These are phyloP conservation scores for Lobophora halterata DNA, from an alignment of 2,888 invertebrate species.

Conservation along the genomic window DNA sequence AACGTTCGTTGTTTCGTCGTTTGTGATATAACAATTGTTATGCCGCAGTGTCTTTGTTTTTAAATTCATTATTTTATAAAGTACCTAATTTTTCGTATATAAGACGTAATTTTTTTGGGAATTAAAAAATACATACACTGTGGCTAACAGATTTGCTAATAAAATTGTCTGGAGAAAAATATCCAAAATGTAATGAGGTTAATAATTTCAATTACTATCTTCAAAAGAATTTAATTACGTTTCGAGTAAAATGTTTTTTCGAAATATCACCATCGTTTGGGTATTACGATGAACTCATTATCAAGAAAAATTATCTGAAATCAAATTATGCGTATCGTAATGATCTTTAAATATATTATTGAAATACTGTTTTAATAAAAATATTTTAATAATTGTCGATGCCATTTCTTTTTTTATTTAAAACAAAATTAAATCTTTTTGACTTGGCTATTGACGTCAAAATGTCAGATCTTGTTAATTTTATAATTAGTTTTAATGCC, in stretches of 20 bases:
- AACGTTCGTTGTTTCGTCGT: conserved; percentile 42
- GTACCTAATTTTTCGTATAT: too few relatives aligned
- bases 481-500: conserved; percentile 56
- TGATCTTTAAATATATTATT: conserved; percentile 42
- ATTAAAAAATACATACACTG: conserved; percentile 12
- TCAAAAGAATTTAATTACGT: conserved; percentile 4
- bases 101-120: neutral
- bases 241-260: conserved; percentile 6
- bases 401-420: conserved; percentile 40
- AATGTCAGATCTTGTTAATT: conserved; percentile 38
- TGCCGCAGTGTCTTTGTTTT: conserved; percentile 20
- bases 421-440: conserved; percentile 24
- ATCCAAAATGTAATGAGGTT: conserved; percentile 3
- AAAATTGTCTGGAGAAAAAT: conserved; percentile 14
- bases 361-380: conserved; percentile 31
- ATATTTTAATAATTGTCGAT: conserved; percentile 48
- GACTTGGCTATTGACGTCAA: conserved; percentile 36
- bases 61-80: too few relatives aligned
- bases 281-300: conserved; percentile 2
- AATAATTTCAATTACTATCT: conserved; percentile 8
- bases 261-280: conserved; percentile 7
- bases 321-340: too few relatives aligned
- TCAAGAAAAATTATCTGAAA: conserved; percentile 7
- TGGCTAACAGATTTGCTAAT: conserved; percentile 22
- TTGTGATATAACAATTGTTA: conserved; percentile 23